These are phyloP conservation scores for Tortrix viridana DNA, from an alignment of 2,888 invertebrate genomes.

Conservation along the genomic window DNA sequence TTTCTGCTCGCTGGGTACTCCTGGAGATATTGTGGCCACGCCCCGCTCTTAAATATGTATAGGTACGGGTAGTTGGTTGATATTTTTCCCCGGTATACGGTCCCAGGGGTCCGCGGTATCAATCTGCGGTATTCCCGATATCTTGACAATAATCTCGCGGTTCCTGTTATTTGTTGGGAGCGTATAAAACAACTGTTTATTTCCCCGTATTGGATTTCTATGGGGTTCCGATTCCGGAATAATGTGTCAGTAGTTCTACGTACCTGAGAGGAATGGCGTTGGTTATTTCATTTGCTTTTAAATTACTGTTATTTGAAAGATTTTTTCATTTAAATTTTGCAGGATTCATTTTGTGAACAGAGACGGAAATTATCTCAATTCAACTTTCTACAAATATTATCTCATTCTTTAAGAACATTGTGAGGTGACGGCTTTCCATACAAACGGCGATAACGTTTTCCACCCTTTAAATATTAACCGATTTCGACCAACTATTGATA, in stretches of 20 bases:
- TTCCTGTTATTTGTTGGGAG: conserved; percentile 49
- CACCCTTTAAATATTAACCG: too few relatives aligned
- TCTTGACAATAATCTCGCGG: conserved; percentile 69
- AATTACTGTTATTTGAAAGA: too few relatives aligned
- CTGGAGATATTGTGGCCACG: conserved; percentile 70
- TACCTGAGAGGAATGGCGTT: not conserved
- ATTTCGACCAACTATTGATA: too few relatives aligned
- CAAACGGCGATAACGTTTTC: too few relatives aligned
- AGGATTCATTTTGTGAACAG: too few relatives aligned
- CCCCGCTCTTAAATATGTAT: conserved; percentile 76
- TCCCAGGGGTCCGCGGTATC: conserved; percentile 72
- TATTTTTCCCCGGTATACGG: conserved; percentile 57
- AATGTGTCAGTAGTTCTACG: conserved; percentile 2
- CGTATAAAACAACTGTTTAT: conserved; percentile 44
- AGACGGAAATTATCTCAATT: too few relatives aligned
- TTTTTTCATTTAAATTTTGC: too few relatives aligned
- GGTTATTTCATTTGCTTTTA: not conserved
- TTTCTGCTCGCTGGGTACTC: conserved; percentile 72
- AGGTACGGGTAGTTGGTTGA: conserved; percentile 56
- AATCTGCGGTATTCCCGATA: conserved; percentile 71
- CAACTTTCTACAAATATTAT: too few relatives aligned
- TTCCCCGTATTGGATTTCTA: conserved; percentile 48
- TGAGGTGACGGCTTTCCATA: too few relatives aligned
- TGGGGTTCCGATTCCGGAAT: conserved; percentile 32
- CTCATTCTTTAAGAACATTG: too few relatives aligned